These are phyloP conservation scores for Blastomussa wellsi DNA, from an alignment of 92 coral and sea anemone species.

Conservation along the genomic window DNA sequence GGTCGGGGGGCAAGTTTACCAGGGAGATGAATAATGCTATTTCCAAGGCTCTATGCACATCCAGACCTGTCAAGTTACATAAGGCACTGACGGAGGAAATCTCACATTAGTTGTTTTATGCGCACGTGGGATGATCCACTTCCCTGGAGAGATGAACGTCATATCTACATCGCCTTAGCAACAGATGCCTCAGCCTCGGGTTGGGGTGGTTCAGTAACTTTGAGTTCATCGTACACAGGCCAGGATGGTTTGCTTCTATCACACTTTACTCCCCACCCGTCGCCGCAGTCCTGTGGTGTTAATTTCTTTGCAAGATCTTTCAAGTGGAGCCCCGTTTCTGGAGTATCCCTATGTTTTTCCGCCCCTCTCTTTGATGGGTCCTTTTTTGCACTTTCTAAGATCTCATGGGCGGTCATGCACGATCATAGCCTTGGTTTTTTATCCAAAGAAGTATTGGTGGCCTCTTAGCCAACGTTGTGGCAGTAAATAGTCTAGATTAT, in stretches of 20 bases:
- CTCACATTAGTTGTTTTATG: slow-evolving; percentile 49
- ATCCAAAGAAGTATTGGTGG: slow-evolving; percentile 64
- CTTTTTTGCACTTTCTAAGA: slow-evolving; percentile 51
- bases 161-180: slow-evolving; percentile 39
- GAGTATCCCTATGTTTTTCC: slow-evolving; percentile 57
- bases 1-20: slow-evolving; percentile 50
- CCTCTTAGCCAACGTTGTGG: slow-evolving; percentile 3
- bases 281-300: slow-evolving; percentile 59
- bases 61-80: slow-evolving; percentile 15
- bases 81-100: slow-evolving; percentile 40
- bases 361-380: slow-evolving; percentile 51
- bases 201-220: slow-evolving; percentile 52
- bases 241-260: slow-evolving; percentile 35
- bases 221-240: too few relatives aligned
- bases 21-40: slow-evolving; percentile 58
- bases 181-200: slow-evolving; percentile 74
- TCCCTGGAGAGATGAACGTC: slow-evolving; percentile 54
- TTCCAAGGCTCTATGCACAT: slow-evolving; percentile 39
- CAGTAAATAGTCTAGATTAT: background rate
- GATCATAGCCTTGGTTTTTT: slow-evolving; percentile 36
- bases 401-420: slow-evolving; percentile 36
- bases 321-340: slow-evolving; percentile 12
- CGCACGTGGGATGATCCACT: slow-evolving; percentile 43
- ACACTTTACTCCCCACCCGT: slow-evolving; percentile 58
- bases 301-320: slow-evolving; percentile 49